Conservation (phyloP, 2,797 vertebrate genomes). For the Sebastes steindachneri region DNA sequence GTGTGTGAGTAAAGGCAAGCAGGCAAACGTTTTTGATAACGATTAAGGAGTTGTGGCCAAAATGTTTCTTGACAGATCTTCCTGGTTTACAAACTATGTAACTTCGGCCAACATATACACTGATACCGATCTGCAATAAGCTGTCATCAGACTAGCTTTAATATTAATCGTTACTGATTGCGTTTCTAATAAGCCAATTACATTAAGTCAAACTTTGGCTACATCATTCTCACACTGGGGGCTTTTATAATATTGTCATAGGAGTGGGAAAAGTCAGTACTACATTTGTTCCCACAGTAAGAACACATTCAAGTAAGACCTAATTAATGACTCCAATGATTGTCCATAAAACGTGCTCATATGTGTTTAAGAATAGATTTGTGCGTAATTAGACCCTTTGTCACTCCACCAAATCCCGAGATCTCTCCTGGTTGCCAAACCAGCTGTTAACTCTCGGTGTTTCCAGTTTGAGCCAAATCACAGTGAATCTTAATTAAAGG, state of each 20-base stretch:
- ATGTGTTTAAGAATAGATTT: background rate
- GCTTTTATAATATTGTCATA: slow-evolving; percentile 4
- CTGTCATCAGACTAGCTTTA: background rate
- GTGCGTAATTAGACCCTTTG: background rate
- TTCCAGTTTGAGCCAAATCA: slow-evolving; percentile 38
- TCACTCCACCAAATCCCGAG: slow-evolving; percentile 18
- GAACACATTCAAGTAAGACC: slow-evolving; percentile 5
- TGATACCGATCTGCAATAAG: background rate
- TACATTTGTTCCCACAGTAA: background rate
- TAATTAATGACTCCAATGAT: slow-evolving; percentile 11
- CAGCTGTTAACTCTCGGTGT: slow-evolving; percentile 30
- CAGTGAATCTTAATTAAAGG: slow-evolving; percentile 62
- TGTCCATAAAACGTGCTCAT: background rate
- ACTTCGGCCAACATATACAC: background rate
- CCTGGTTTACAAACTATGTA: background rate
- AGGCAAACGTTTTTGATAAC: background rate
- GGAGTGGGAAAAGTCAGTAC: background rate
- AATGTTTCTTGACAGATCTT: background rate
- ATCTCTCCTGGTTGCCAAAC: slow-evolving; percentile 24
- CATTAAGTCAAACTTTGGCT: background rate
- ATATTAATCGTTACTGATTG: background rate
- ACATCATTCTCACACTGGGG: background rate
- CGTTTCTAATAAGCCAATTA: background rate
- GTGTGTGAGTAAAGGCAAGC: no score
- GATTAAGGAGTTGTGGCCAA: background rate